Evolutionary conservation across 2,888 invertebrate genomes (phyloP).

Genomic region (Fissipunctia ypsillon): DNA sequence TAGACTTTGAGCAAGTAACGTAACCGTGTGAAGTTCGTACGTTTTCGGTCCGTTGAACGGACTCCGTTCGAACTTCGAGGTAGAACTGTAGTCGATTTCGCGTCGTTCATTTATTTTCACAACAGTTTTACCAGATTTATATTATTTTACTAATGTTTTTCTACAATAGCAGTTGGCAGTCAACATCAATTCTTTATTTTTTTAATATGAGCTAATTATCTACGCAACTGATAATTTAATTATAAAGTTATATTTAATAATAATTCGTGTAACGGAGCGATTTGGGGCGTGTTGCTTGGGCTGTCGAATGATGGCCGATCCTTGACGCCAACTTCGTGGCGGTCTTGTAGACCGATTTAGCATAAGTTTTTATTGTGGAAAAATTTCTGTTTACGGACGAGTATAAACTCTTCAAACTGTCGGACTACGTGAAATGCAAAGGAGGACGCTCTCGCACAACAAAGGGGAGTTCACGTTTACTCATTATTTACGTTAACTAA

Average conservation of each 20-base stretch:
- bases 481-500: slow-evolving; percentile 67
- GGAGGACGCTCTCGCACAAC: slow-evolving; percentile 87
- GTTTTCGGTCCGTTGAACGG: slow-evolving; percentile 17
- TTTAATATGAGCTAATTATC: neutral
- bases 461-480: slow-evolving; percentile 86
- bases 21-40: slow-evolving; percentile 51
- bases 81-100: neutral
- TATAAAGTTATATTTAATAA: neutral
- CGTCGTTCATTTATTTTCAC: neutral
- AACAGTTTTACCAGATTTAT: neutral
- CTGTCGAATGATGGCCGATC: slow-evolving; percentile 83
- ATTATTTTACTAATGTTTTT: neutral
- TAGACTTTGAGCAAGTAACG: slow-evolving; percentile 8
- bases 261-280: slow-evolving; percentile 66
- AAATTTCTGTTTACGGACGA: slow-evolving; percentile 74
- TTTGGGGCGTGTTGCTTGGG: slow-evolving; percentile 81
- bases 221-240: neutral
- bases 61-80: too few species aligned
- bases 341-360: slow-evolving; percentile 80
- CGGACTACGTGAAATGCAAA: slow-evolving; percentile 88
- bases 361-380: slow-evolving; percentile 76
- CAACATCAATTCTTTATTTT: neutral
- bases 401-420: slow-evolving; percentile 80
- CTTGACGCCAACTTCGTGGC: slow-evolving; percentile 83
- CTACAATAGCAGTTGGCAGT: neutral